Evolutionary conservation across 2,888 invertebrate genomes (phyloP).

Genomic region (Trachelus stipa): DNA sequence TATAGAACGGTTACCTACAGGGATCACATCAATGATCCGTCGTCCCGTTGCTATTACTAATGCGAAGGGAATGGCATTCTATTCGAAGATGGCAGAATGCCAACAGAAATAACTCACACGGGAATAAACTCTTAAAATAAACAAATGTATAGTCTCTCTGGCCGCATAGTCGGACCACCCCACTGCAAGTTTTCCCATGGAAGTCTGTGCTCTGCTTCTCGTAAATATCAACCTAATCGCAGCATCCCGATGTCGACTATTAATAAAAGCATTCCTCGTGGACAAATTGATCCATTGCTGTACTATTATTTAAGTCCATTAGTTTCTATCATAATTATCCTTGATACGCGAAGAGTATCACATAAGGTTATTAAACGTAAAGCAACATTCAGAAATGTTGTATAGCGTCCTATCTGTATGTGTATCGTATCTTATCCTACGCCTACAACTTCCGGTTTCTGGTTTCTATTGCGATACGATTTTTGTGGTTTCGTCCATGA

Average conservation of each 20-base stretch:
- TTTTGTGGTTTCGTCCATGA: not conserved
- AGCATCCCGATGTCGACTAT: not conserved
- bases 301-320: no score
- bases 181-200: not conserved
- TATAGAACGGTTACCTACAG: not conserved
- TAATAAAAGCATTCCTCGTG: not conserved
- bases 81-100: conserved; percentile 17
- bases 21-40: not conserved
- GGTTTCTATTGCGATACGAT: not conserved
- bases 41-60: conserved; percentile 4
- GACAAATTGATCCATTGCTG: not conserved
- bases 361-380: not conserved
- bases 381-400: not conserved
- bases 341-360: not conserved
- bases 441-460: not conserved
- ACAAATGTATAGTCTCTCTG: conserved; percentile 2
- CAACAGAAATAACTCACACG: conserved; percentile 18
- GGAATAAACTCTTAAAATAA: conserved; percentile 20
- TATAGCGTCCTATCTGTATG: not conserved
- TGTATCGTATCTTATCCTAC: not conserved
- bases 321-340: not conserved
- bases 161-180: not conserved
- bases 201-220: not conserved
- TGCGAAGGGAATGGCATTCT: conserved; percentile 20
- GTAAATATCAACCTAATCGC: not conserved